phyloP scores from a whole-genome alignment of 1,140 invertebrate species.

The Drosophila triauraria region DNA sequence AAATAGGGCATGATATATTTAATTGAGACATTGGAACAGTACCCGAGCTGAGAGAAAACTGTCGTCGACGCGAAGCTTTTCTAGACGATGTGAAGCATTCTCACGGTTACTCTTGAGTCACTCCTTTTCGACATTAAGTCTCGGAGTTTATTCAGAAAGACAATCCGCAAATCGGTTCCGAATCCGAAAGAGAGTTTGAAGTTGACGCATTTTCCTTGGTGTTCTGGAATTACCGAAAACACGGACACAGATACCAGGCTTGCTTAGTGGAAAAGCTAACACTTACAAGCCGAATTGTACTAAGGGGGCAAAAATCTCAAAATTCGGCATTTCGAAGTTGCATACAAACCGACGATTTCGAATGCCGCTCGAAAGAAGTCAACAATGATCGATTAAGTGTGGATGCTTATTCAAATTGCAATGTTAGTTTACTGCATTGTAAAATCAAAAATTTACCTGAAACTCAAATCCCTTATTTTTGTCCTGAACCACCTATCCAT shows the following conservation, averaged over 20 bases:
- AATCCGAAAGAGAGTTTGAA: too few species aligned
- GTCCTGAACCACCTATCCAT: not conserved
- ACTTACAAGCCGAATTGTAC: too few species aligned
- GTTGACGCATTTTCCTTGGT: too few species aligned
- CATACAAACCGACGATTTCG: not conserved
- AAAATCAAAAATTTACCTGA: not conserved
- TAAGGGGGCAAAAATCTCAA: conserved; percentile 1
- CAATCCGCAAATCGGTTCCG: not conserved
- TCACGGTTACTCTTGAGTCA: not conserved
- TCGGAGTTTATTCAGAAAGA: too few species aligned
- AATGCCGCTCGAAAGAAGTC: too few species aligned
- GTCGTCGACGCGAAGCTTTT: conserved; percentile 4
- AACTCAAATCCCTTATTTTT: not conserved
- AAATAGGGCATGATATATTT: not conserved
- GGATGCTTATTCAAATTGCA: not conserved
- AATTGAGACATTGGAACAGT: not conserved
- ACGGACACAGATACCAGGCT: not conserved
- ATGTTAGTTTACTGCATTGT: not conserved
- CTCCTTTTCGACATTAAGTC: too few species aligned
- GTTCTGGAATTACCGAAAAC: too few species aligned
- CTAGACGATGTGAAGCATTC: not conserved
- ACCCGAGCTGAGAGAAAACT: conserved; percentile 3
- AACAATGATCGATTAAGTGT: too few species aligned
- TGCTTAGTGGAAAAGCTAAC: not conserved
- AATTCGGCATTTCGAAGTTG: not conserved